These are phyloP conservation scores for Stenodera caucasica DNA, from an alignment of 2,888 invertebrate genomes.

Conservation along the genomic window DNA sequence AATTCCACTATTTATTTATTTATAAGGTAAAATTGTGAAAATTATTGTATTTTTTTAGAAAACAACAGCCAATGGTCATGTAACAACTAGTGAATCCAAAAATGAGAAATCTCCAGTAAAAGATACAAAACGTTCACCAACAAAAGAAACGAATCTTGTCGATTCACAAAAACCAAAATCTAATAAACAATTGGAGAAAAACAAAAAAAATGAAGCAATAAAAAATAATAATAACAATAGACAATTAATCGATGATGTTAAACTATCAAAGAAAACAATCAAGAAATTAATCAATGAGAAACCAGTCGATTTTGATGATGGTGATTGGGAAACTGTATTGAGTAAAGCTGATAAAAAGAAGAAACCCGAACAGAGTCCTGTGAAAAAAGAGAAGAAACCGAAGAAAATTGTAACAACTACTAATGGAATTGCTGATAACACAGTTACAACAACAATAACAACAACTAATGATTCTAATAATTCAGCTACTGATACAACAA, in stretches of 20 bases:
- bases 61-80: constrained; percentile 65
- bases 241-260: constrained; percentile 59
- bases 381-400: constrained; percentile 53
- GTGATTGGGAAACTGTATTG: constrained; percentile 73
- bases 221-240: constrained; percentile 40
- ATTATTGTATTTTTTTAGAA: constrained; percentile 54
- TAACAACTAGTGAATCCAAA: constrained; percentile 60
- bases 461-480: not conserved
- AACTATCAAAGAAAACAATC: constrained; percentile 59
- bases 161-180: constrained; percentile 52
- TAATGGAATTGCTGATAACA: no score
- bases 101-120: constrained; percentile 62
- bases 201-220: constrained; percentile 57
- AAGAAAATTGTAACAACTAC: constrained; percentile 35
- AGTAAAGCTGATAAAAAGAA: constrained; percentile 75
- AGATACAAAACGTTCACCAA: constrained; percentile 56
- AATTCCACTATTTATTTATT: no score
- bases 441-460: not conserved
- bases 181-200: constrained; percentile 53
- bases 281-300: constrained; percentile 65
- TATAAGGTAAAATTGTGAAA: no score
- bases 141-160: constrained; percentile 52
- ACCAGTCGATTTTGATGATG: constrained; percentile 73
- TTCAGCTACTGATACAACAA: not conserved
- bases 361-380: constrained; percentile 56